Base-by-base conservation (phyloP, 2,113 vertebrate species). In the Boulengeromyrus knoepffleri region DNA sequence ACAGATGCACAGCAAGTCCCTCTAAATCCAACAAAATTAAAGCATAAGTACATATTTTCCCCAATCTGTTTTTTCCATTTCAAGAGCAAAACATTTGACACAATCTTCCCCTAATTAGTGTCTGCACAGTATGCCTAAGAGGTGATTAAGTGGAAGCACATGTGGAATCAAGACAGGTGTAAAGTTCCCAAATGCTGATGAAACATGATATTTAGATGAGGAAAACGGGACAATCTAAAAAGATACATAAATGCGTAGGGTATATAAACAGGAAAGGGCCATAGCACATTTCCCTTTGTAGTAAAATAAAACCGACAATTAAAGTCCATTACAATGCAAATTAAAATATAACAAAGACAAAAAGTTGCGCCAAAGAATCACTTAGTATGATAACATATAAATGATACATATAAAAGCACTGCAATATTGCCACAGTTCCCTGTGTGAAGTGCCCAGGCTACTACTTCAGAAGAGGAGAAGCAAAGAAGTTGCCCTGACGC, bases 381-480 rank as follows among this genome's bases (percentile, higher is more conserved):
- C 62, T 77, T 36, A 1, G 31, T 39, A 70, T 45, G 45, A 85
- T 53, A 62, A 31, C 49, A 46, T 49, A 87, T 84, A 46, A 74
- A 47, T 50, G 62, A 88, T 70, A 56, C 27, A 87, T 70, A 87
- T 39, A 47, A 74, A 66, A 58, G 47, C 85, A 53, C 13, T 21
- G 47, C 12, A 66, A 53, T 90, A 62, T 88, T 88, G 66, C 80
- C 36, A 62, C 90, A 89, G 84, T 52, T 80, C 91, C 1, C 85
- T 24, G 70, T 88, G 42, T 39, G 74, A 17, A 88, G 3, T 58
- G 9, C 58, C 50, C 87, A 49, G 87, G 77, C 90, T 98, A 99
- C 91, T 98, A 99, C 91, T 98, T 98, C 89, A 99, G 96, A 91
- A 97, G 91, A 0, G 99, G 99, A 90, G 99, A 99, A 53, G 97